These are phyloP conservation scores for Miichthys miiuy DNA, from an alignment of 2,797 vertebrate species.

Conservation along the genomic window DNA sequence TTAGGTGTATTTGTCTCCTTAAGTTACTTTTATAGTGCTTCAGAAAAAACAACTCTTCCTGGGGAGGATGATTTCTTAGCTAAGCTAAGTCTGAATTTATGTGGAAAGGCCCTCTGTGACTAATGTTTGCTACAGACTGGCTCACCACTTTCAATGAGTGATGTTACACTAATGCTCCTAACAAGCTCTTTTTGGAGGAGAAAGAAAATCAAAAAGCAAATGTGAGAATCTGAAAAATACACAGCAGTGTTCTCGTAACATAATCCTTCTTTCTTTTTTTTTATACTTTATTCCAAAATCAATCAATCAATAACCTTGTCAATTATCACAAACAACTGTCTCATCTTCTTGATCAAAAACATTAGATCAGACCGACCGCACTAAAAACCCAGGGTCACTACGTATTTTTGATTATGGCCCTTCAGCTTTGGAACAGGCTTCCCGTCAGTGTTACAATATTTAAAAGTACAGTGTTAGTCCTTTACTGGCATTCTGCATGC, in stretches of 20 bases:
- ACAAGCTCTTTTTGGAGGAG: slow-evolving; percentile 4
- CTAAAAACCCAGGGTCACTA: too few relatives aligned
- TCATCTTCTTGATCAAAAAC: too few relatives aligned
- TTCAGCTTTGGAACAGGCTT: too few relatives aligned
- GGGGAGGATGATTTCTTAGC: neutral
- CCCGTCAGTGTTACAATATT: too few relatives aligned
- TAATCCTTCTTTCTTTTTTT: too few relatives aligned
- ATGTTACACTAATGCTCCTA: slow-evolving; percentile 6
- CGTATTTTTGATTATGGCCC: too few relatives aligned
- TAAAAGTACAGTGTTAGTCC: too few relatives aligned
- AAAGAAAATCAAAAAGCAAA: neutral
- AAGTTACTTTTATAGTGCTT: neutral
- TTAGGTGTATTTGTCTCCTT: neutral
- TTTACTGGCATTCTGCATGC: neutral
- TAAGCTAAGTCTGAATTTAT: slow-evolving; percentile 1
- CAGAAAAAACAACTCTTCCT: neutral
- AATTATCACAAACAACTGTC: too few relatives aligned
- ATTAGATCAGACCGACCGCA: too few relatives aligned
- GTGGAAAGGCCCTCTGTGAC: slow-evolving; percentile 6
- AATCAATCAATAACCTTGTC: too few relatives aligned
- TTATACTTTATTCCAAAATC: too few relatives aligned
- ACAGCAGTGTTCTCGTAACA: too few relatives aligned
- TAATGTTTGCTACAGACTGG: slow-evolving; percentile 12
- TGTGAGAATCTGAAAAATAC: neutral
- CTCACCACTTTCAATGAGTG: slow-evolving; percentile 9